phyloP scores from a whole-genome alignment of 2,797 vertebrate genomes.

The Cryptoprocta ferox region DNA sequence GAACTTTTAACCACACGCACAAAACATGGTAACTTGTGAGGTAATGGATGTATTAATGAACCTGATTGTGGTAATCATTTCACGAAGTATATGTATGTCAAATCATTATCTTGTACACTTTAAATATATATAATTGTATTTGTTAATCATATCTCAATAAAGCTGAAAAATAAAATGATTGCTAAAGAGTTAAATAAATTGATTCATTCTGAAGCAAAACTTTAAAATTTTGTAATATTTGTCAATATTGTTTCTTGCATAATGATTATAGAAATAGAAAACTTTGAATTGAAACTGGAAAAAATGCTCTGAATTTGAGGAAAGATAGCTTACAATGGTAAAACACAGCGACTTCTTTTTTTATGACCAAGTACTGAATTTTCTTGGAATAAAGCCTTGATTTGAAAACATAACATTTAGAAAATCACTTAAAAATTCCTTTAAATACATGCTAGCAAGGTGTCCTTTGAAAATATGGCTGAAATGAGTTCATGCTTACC shows the following conservation, averaged over 20 bases:
- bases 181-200: not conserved
- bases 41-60: not conserved
- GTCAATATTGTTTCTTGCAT: constrained; percentile 16
- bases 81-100: not conserved
- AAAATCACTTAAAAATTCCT: constrained; percentile 8
- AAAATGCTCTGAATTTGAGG: constrained; percentile 6
- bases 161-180: constrained; percentile 42
- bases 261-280: constrained; percentile 14
- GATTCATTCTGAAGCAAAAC: constrained; percentile 47
- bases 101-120: not conserved
- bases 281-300: constrained; percentile 25
- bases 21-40: not conserved
- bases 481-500: not conserved
- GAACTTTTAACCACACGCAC: not conserved
- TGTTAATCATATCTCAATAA: constrained; percentile 18
- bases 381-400: constrained; percentile 37
- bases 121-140: not conserved
- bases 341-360: constrained; percentile 7
- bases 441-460: not conserved
- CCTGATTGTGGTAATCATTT: constrained; percentile 13
- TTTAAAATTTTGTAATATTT: constrained; percentile 4
- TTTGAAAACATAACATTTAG: constrained; percentile 37
- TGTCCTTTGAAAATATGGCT: constrained; percentile 22
- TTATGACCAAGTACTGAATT: not conserved
- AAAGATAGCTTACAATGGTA: not conserved